These are phyloP conservation scores for Eueremaeus valkanovi DNA, from an alignment of 2,888 invertebrate species.

Conservation along the genomic window DNA sequence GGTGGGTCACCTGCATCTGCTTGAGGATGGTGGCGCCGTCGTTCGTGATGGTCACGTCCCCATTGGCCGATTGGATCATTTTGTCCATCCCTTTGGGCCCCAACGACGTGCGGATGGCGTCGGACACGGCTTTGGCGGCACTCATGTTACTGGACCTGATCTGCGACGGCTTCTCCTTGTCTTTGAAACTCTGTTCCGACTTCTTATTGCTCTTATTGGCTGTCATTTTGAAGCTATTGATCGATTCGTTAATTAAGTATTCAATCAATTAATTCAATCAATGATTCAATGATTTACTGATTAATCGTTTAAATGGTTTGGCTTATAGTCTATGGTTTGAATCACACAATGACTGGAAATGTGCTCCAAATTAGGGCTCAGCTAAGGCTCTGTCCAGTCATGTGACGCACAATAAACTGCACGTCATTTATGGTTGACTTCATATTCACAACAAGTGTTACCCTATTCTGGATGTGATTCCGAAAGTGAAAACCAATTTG, in stretches of 20 bases:
- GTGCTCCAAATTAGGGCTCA: slow-evolving; percentile 3
- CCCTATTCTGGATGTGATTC: no score
- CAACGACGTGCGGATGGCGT: slow-evolving; percentile 96
- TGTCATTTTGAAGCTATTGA: slow-evolving; percentile 19
- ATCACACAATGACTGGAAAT: neutral
- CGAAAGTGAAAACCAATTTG: no score
- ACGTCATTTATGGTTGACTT: no score
- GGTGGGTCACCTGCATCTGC: slow-evolving; percentile 97
- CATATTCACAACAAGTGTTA: no score
- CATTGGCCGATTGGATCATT: slow-evolving; percentile 97
- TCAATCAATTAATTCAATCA: neutral
- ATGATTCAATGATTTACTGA: neutral
- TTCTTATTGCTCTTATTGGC: neutral
- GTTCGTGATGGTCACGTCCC: slow-evolving; percentile 98
- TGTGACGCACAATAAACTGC: no score
- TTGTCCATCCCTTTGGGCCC: slow-evolving; percentile 99
- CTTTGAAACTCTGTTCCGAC: slow-evolving; percentile 48
- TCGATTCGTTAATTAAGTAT: no score
- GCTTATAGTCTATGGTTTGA: neutral
- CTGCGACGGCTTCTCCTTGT: slow-evolving; percentile 77
- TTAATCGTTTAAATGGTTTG: neutral
- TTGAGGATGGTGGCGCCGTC: slow-evolving; percentile 99
- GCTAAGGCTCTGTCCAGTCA: neutral
- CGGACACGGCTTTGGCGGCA: slow-evolving; percentile 98
- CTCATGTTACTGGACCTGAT: slow-evolving; percentile 87